phyloP scores from a whole-genome alignment of 2,113 vertebrate species.

The Platysternon megacephalum region DNA sequence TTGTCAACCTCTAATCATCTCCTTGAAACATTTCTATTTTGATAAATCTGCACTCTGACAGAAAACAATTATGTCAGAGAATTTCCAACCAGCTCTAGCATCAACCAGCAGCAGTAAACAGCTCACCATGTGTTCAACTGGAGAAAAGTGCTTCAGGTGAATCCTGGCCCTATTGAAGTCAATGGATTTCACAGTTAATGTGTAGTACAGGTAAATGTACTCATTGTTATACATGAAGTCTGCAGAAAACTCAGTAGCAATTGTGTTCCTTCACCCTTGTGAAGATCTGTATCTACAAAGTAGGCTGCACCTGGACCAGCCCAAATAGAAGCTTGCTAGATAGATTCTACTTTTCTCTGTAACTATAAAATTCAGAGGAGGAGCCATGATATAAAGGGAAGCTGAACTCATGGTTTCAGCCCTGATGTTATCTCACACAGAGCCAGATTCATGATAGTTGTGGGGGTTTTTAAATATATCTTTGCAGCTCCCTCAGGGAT shows the following conservation, averaged over 20 bases:
- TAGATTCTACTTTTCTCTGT: neutral
- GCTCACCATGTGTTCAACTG: accelerated
- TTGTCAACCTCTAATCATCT: neutral
- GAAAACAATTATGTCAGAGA: neutral
- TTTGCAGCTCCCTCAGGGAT: neutral
- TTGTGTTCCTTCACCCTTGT: neutral
- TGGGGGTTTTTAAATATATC: neutral
- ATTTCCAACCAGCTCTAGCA: neutral
- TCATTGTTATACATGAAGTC: neutral
- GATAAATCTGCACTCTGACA: neutral
- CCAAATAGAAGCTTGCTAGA: neutral
- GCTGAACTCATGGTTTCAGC: neutral
- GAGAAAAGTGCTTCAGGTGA: neutral
- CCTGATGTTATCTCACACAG: neutral
- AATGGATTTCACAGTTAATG: neutral
- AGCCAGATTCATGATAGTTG: neutral
- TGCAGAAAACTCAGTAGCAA: neutral
- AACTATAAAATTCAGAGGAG: neutral
- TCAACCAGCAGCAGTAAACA: neutral
- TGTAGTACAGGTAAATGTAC: neutral
- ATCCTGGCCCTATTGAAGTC: neutral
- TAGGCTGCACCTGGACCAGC: neutral
- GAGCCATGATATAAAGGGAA: neutral
- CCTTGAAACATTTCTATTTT: accelerated
- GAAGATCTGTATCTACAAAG: neutral